Evolutionary conservation across 2,113 vertebrate species (phyloP), one percentile per base, ranked within the genome.

Genomic region (Catharus fuscescens): DNA sequence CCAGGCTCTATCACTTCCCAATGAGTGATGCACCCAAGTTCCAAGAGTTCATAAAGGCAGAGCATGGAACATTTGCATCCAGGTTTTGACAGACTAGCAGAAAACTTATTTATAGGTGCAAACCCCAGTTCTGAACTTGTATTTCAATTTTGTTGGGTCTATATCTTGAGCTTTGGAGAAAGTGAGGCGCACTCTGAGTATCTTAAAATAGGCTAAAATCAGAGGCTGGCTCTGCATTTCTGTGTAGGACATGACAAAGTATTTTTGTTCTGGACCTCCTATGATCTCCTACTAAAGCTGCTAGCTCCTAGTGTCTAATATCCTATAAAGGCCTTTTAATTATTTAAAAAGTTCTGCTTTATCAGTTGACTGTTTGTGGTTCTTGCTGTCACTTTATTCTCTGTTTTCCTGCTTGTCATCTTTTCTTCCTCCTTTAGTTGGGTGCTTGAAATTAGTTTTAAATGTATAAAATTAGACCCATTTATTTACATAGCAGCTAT

Each of bases 401-500:
- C 42, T 80, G 47, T 95, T 95, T 89, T 83, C 45, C 9, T 82
- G n/a, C 54, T 61, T 84, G n/a, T 88, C 89, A 89, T 88, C 60
- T 91, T 96, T 86, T 40, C 70, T 92, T 82, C 44, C 73, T 57
- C 80, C 73, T 79, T 77, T 76, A 81, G 50, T 32, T 91, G 65
- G 29, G 32, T 71, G 72, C 95, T 89, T 84, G 87, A 93, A 93
- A 83, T 85, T 89, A 61, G 53, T 94, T 96, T 94, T 71, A 86
- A 86, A 91, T 66, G 74, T 95, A 94, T 93, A 95, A 97, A 97
- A 94, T 64, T 71, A 74, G 73, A 82, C 56, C 42, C 50, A n/a
- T 92, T 95, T 95, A 81, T 97, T 96, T 96, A 84, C 70, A 69
- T 59, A 83, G 85, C 52, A 80, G 83, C 93, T 96, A 78, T 94